Percentiles rank a stretch among this genome's conserved stretches.
Conservation (phyloP, 2,113 vertebrate species). For the Hemibagrus wyckioides region DNA sequence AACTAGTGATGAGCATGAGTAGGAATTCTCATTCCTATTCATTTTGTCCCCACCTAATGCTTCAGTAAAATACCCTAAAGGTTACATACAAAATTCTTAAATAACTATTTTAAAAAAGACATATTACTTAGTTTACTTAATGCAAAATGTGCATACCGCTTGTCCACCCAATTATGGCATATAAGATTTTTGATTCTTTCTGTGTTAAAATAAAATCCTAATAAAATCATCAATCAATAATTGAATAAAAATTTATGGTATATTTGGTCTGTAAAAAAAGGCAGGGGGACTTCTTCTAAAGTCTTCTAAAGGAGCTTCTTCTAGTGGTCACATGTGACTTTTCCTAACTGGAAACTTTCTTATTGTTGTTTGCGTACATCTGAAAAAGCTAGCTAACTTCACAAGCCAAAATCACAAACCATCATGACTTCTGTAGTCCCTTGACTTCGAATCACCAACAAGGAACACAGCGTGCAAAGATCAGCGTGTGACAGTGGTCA, state of each 20-base stretch:
- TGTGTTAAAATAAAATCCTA: background rate
- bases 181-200: background rate
- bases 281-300: background rate
- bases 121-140: background rate
- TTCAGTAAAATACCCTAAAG: background rate
- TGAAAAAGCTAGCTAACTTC: background rate
- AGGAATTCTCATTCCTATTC: background rate
- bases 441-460: background rate
- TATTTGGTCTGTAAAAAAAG: background rate
- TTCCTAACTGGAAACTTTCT: background rate
- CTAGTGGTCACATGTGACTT: background rate
- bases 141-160: background rate
- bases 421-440: background rate
- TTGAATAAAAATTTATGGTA: background rate
- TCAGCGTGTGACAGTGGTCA: background rate
- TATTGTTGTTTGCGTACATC: background rate
- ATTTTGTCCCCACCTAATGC: background rate
- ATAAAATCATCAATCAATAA: background rate
- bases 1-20: background rate
- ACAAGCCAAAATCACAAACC: background rate
- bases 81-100: background rate
- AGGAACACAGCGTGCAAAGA: background rate
- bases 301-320: background rate
- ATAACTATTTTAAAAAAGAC: background rate
- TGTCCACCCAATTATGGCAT: background rate